Evolutionary conservation across 2,113 vertebrate genomes (phyloP).

Genomic region (Sinosuthora webbiana): DNA sequence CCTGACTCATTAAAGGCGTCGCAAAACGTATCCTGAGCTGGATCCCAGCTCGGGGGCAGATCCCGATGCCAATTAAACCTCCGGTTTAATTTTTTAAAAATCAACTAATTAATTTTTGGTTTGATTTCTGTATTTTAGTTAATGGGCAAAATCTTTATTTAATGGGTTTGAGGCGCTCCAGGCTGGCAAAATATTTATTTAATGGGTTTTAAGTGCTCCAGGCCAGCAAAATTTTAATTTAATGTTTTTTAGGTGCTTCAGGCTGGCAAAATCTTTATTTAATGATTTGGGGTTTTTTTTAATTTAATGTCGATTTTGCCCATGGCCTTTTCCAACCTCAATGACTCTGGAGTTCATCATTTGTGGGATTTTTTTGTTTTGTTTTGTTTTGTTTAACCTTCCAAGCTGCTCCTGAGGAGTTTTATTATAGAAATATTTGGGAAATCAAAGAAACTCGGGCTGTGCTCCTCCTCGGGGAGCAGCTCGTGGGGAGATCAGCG

Average conservation of each 20-base stretch:
- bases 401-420: no score
- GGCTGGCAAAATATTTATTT: background rate
- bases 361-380: no score
- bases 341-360: no score
- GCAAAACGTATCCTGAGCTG: background rate
- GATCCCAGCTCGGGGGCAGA: background rate
- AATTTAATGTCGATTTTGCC: no score
- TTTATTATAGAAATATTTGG: background rate
- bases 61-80: background rate
- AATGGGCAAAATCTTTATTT: background rate
- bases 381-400: no score
- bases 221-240: no score
- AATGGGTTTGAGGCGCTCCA: accelerated
- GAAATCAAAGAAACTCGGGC: background rate
- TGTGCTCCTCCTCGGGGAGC: background rate
- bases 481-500: background rate
- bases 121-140: background rate
- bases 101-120: no score
- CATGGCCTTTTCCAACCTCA: no score
- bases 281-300: no score
- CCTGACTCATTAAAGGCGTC: background rate
- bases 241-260: no score
- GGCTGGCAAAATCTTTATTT: no score
- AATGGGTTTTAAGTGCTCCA: background rate
- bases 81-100: no score